Evolutionary conservation across 2,113 vertebrate species (phyloP), one percentile per base, ranked within the genome.

Genomic region (Notothenia coriiceps): DNA sequence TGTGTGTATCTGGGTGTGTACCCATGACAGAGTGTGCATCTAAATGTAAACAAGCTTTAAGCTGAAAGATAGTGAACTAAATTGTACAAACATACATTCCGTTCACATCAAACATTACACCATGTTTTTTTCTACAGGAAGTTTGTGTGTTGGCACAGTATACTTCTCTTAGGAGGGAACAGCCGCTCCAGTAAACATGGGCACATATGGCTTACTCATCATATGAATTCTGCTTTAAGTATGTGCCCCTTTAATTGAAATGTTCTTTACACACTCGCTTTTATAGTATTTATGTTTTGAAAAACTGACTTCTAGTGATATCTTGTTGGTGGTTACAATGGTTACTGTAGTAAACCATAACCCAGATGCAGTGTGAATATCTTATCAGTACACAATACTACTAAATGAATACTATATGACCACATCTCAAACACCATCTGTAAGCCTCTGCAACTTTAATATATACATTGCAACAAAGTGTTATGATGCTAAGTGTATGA

Each of bases 401-500:
- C 44, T n/a, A 60, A 33, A 71, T 49, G n/a, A 59, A 71, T 60
- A 59, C 44, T 59, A 46, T 9, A 70, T 18, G 54, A 49, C 6
- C 7, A 14, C 6, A 15, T 43, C 12, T 20, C 29, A 57, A 14
- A 15, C 63, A 62, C 35, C 22, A 67, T 35, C 35, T 61, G 46
- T 47, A 5, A 12, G 33, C 12, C 60, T 52, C 17, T 46, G 2
- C 11, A 66, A 20, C 47, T 64, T 54, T 25, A 74, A 65, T 63
- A 62, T 12, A 50, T 4, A n/a, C 70, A 52, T 8, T 63, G 33
- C 10, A 25, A 44, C n/a, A 25, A 11, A 25, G 50, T 10, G 14
- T 44, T 63, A 9, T n/a, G 20, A 64, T 54, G 20, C n/a, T 44
- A 52, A 47, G 22, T 14, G 12, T 47, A 18, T 22, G 5, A 50